A percentile compares a stretch with the other conserved stretches of the same genome.
Conservation (phyloP, 2,113 vertebrate species). For the Centrocercus urophasianus region DNA sequence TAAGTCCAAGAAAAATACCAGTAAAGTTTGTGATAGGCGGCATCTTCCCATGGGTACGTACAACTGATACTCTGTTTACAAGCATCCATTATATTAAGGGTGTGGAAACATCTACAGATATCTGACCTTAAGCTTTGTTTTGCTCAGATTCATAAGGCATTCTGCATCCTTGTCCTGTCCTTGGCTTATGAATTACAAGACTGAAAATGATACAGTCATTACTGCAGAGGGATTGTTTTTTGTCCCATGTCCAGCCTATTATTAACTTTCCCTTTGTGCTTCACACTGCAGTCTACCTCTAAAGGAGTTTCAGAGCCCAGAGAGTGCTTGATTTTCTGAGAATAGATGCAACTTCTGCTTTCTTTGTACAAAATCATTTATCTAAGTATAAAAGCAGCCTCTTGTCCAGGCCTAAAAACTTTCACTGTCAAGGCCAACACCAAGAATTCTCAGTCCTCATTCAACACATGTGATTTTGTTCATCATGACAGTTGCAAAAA, state of each 20-base stretch:
- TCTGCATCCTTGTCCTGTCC: not conserved
- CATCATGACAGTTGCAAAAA: not conserved
- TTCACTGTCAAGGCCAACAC: not conserved
- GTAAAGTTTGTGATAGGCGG: not conserved
- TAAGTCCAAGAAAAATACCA: not conserved
- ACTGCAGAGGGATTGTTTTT: not conserved
- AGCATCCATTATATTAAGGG: not conserved
- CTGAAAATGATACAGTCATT: not conserved
- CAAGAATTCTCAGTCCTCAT: not conserved
- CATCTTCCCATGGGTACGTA: not conserved
- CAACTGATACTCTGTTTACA: not conserved
- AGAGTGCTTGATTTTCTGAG: not conserved
- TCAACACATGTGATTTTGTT: not conserved
- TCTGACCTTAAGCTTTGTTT: not conserved
- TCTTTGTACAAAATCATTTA: not conserved
- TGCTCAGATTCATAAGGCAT: not conserved
- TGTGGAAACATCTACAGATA: not conserved
- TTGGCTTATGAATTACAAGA: not conserved
- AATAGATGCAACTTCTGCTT: not conserved
- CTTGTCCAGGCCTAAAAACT: not conserved
- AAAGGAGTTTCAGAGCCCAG: not conserved
- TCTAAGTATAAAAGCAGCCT: not conserved
- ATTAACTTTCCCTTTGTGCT: not conserved
- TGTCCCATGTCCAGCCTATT: not conserved
- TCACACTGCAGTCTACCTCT: not conserved